phyloP scores from a whole-genome alignment of 2,797 vertebrate genomes.

The Microctenopoma stevenorrisi region DNA sequence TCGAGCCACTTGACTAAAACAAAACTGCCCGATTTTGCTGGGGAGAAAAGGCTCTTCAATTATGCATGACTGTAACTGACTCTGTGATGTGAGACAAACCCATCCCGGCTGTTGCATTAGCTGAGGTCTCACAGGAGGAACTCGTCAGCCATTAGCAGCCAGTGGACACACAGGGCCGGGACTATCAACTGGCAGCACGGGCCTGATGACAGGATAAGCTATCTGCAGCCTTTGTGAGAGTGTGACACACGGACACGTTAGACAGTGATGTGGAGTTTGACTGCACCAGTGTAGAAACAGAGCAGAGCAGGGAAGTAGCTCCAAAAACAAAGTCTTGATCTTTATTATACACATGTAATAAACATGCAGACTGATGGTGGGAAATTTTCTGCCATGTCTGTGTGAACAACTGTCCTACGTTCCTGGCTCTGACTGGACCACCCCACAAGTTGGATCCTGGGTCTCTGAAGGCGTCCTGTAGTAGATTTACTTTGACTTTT shows the following conservation, averaged over 20 bases:
- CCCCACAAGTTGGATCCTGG: no score
- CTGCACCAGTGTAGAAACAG: slow-evolving; percentile 1
- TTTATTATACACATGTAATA: no score
- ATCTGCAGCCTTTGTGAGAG: slow-evolving; percentile 71
- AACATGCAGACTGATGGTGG: no score
- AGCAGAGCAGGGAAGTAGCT: background rate
- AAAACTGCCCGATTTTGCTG: slow-evolving; percentile 41
- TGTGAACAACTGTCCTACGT: no score
- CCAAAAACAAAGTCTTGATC: no score
- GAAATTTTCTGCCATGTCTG: no score
- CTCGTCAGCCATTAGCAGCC: slow-evolving; percentile 17
- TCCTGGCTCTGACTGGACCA: no score
- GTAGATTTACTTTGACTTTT: no score
- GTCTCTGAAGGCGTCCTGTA: no score
- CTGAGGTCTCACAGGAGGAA: slow-evolving; percentile 26
- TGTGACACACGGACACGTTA: background rate
- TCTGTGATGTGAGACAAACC: slow-evolving; percentile 32
- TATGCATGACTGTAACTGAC: slow-evolving; percentile 53
- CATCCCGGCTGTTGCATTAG: slow-evolving; percentile 12
- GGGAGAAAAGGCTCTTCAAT: slow-evolving; percentile 45
- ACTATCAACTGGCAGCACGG: slow-evolving; percentile 1
- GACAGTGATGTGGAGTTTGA: slow-evolving; percentile 2
- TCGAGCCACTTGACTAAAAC: slow-evolving; percentile 34
- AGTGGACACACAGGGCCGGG: background rate
- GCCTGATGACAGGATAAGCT: slow-evolving; percentile 15